A percentile compares a stretch with the other conserved stretches of the same genome.
phyloP scores from a whole-genome alignment of 2,797 vertebrate species.

The Avahi laniger region DNA sequence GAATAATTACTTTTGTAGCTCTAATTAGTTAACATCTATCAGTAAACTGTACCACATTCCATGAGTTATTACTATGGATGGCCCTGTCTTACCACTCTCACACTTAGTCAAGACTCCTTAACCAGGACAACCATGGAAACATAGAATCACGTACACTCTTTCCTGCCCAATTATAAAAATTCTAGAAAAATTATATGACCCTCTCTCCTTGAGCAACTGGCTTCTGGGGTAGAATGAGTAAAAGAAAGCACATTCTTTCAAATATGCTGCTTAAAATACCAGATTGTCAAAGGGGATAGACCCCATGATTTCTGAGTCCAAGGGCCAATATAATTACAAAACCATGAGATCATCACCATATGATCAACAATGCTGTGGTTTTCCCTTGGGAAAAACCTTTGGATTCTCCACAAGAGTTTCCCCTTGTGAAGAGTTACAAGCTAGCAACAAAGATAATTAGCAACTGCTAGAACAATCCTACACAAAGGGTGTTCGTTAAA shows the following conservation, averaged over 20 bases:
- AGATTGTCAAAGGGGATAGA: not conserved
- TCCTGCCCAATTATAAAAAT: not conserved
- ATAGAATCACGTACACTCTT: not conserved
- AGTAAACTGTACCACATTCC: not conserved
- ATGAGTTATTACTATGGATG: not conserved
- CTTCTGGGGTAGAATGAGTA: slow-evolving; percentile 22
- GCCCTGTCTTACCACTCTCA: not conserved
- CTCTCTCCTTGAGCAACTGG: slow-evolving; percentile 4
- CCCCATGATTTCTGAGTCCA: slow-evolving; percentile 48
- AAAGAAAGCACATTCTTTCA: slow-evolving; percentile 46
- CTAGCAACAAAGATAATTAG: slow-evolving; percentile 53
- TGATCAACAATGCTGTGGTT: not conserved
- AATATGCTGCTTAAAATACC: slow-evolving; percentile 31
- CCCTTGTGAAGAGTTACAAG: slow-evolving; percentile 33
- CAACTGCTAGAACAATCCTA: slow-evolving; percentile 21
- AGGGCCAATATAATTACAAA: slow-evolving; percentile 38
- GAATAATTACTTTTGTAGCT: slow-evolving; percentile 36
- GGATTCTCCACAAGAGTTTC: not conserved
- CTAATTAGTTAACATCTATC: slow-evolving; percentile 19
- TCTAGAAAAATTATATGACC: slow-evolving; percentile 6
- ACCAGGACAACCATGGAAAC: not conserved
- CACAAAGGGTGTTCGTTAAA: slow-evolving; percentile 57
- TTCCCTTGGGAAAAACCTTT: slow-evolving; percentile 36
- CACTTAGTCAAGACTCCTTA: slow-evolving; percentile 27
- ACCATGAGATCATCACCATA: not conserved